These are phyloP conservation scores for Diachasma alloeum DNA, from an alignment of 1,140 invertebrate genomes.

Conservation along the genomic window DNA sequence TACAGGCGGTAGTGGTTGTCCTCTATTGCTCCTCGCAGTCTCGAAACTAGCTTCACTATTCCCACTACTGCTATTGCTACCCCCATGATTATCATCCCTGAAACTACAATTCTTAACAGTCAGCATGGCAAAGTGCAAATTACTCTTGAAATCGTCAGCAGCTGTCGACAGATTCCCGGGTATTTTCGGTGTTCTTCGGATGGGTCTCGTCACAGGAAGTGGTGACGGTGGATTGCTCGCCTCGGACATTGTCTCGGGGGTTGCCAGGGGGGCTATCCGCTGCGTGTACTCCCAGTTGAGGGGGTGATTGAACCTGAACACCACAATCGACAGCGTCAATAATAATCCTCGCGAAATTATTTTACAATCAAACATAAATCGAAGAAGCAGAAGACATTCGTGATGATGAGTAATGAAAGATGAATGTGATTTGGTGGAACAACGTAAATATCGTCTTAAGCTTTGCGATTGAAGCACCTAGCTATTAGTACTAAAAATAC, in stretches of 20 bases:
- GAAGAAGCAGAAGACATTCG: background rate
- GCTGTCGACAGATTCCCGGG: conserved; percentile 72
- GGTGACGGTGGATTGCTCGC: conserved; percentile 68
- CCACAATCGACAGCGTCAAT: background rate
- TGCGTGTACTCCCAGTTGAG: conserved; percentile 46
- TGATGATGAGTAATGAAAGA: background rate
- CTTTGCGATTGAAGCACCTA: conserved; percentile 1
- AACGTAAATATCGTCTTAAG: background rate
- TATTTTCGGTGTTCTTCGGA: conserved; percentile 74
- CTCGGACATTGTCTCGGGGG: conserved; percentile 85
- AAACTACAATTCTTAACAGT: conserved; percentile 64
- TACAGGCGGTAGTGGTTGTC: conserved; percentile 60
- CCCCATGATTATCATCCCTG: conserved; percentile 43
- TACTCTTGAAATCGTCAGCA: conserved; percentile 72
- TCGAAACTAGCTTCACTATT: conserved; percentile 68
- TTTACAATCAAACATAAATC: background rate
- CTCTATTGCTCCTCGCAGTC: conserved; percentile 60
- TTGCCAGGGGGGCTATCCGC: conserved; percentile 79
- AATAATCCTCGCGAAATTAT: background rate
- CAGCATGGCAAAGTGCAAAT: conserved; percentile 68
- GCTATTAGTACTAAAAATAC: background rate
- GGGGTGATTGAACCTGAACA: conserved; percentile 40
- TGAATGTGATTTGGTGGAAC: background rate
- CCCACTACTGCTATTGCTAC: conserved; percentile 58
- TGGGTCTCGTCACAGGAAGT: conserved; percentile 53